Base-by-base conservation (phyloP, 2,888 invertebrate species). In the Polyommatus iphigenia region DNA sequence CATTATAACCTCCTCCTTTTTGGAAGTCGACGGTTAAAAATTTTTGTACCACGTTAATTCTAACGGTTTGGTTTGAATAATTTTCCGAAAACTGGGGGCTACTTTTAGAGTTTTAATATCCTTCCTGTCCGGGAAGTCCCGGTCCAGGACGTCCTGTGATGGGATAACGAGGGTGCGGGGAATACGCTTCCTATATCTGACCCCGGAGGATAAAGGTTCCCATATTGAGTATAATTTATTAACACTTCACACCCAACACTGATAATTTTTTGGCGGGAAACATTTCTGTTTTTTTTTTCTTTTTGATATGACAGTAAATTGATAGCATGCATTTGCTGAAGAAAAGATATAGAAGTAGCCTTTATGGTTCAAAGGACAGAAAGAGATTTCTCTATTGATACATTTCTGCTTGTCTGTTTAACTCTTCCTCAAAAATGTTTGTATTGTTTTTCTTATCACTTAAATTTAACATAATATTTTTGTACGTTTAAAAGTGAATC, bases 141-240 rank as follows among this genome's bases (percentile, higher is more conserved):
- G 46, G n/a, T 32, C 54, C 29, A 15, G 54, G 54, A 54, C 1
- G 50, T 75, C 4, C 13, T 24, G 46, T 73, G 76, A 59, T 5
- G 50, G 73, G 36, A 78, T 75, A 75, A 75, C 75, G 75, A 75
- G 20, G 46, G 54, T 15, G 13, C 75, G 24, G 75, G 75, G 75
- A 54, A 75, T 75, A 46, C 54, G 54, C 50, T 57, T n/a, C 24
- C 20, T 73, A 29, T 75, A 75, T 75, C 18, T 75, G 75, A 29
- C 75, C 75, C 75, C 29, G 54, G 75, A 75, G 75, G 50, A 50
- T 50, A 20, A 24, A 29, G 71, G 67, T 13, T 54, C 72, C 76
- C 76, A 57, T 72, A 76, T 78, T 67, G 62, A 59, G 18, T 29
- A 18, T 76, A 79, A 77, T 76, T 77, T 79, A 76, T 77, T 54